Evolutionary conservation across 2,797 vertebrate species (phyloP).

Genomic region (Scyliorhinus canicula): DNA sequence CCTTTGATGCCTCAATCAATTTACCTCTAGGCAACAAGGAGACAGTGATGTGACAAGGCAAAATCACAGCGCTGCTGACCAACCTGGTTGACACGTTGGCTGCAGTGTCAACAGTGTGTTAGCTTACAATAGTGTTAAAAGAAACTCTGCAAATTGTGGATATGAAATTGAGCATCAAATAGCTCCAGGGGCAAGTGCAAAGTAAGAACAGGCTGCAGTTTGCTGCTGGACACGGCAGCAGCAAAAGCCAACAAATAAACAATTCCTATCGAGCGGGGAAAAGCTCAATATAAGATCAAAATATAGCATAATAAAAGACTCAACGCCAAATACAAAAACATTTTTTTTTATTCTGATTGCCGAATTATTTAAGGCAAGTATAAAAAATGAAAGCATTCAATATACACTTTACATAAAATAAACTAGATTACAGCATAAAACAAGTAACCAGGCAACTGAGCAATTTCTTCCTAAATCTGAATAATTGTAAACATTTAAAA

Average conservation of each 20-base stretch:
- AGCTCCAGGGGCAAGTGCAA: not conserved
- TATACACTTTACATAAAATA: conserved; percentile 83
- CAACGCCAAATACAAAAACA: conserved; percentile 54
- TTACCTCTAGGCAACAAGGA: not conserved
- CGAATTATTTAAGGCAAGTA: conserved; percentile 99
- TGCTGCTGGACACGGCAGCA: too few relatives aligned
- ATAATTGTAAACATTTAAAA: conserved; percentile 93
- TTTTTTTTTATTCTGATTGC: conserved; percentile 91
- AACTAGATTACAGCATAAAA: conserved; percentile 80
- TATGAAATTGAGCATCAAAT: not conserved
- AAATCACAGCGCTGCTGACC: not conserved
- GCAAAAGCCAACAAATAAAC: not conserved
- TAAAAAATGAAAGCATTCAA: conserved; percentile 93
- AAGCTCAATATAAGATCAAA: not conserved
- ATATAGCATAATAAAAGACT: conserved; percentile 40
- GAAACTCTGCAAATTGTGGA: not conserved
- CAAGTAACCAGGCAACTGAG: conserved; percentile 82
- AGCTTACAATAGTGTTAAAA: not conserved
- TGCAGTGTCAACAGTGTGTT: not conserved
- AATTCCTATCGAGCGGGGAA: not conserved
- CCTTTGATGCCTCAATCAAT: not conserved
- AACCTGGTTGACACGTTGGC: too few relatives aligned
- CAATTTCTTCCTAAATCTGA: conserved; percentile 81
- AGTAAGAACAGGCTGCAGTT: not conserved
- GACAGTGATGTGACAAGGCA: not conserved